Evolutionary conservation across 2,113 vertebrate species (phyloP).

Genomic region (Pteronura brasiliensis): DNA sequence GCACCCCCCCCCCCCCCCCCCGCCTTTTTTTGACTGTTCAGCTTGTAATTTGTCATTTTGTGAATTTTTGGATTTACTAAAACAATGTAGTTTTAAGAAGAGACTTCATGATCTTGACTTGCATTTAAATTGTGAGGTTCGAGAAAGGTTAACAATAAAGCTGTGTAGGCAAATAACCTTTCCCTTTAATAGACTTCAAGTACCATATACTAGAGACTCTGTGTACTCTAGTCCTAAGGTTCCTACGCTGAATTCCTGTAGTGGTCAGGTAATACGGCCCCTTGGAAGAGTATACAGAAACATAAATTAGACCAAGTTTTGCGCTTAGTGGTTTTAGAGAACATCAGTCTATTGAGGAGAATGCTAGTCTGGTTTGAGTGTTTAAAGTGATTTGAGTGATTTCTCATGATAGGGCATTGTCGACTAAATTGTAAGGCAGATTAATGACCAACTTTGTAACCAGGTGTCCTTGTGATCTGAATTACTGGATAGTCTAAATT

Average conservation of each 20-base stretch:
- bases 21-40: background rate
- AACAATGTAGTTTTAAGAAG: background rate
- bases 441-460: background rate
- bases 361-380: background rate
- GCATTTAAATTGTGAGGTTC: conserved; percentile 13
- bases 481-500: conserved; percentile 10
- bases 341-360: background rate
- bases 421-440: background rate
- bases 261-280: background rate
- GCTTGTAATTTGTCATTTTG: background rate
- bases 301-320: background rate
- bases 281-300: background rate
- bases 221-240: background rate
- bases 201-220: background rate
- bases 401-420: background rate
- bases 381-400: conserved; percentile 18
- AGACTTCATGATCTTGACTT: conserved; percentile 20
- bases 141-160: background rate
- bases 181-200: background rate
- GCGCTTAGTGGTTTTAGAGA: background rate
- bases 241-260: background rate
- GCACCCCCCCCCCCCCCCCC: too few relatives aligned
- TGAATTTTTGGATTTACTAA: background rate
- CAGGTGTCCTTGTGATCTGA: background rate
- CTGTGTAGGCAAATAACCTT: background rate